Conservation (phyloP, 2,113 vertebrate species). For the Rattus rattus region DNA sequence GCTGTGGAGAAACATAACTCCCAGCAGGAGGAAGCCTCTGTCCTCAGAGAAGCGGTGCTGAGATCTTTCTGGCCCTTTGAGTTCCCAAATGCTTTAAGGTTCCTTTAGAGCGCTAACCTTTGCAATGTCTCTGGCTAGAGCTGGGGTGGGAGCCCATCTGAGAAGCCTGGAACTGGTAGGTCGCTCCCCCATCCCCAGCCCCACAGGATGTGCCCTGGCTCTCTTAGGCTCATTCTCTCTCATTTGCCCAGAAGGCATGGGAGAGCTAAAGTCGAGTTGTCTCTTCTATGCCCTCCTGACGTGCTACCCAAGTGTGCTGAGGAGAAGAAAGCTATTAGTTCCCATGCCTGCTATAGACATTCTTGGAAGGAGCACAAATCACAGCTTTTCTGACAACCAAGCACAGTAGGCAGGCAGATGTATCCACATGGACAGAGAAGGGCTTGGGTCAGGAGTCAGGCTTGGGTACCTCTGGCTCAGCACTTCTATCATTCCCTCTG, state of each 20-base stretch:
- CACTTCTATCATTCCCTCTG: fast-evolving
- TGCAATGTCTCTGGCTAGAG: background rate
- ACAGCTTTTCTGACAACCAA: background rate
- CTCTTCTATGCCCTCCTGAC: background rate
- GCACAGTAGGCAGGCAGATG: background rate
- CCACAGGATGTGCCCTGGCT: background rate
- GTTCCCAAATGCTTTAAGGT: background rate
- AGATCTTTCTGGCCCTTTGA: slow-evolving; percentile 32
- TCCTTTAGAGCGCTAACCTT: background rate
- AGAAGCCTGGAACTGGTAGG: background rate
- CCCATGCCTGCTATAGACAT: background rate
- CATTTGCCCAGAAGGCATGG: background rate
- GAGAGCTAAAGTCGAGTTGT: background rate
- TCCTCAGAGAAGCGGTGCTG: slow-evolving; percentile 14
- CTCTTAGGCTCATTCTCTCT: background rate
- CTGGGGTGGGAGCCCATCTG: background rate
- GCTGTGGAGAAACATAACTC: slow-evolving; percentile 59
- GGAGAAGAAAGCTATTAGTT: background rate
- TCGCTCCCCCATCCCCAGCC: background rate
- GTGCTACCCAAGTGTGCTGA: slow-evolving; percentile 18
- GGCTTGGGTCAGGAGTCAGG: background rate
- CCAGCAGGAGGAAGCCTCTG: slow-evolving; percentile 39
- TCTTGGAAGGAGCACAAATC: background rate
- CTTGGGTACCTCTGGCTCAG: background rate
- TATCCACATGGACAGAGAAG: background rate